A percentile compares a stretch with the other conserved stretches of the same genome.
Evolutionary conservation across 2,888 invertebrate genomes (phyloP).

Genomic region (Hyalella azteca): DNA sequence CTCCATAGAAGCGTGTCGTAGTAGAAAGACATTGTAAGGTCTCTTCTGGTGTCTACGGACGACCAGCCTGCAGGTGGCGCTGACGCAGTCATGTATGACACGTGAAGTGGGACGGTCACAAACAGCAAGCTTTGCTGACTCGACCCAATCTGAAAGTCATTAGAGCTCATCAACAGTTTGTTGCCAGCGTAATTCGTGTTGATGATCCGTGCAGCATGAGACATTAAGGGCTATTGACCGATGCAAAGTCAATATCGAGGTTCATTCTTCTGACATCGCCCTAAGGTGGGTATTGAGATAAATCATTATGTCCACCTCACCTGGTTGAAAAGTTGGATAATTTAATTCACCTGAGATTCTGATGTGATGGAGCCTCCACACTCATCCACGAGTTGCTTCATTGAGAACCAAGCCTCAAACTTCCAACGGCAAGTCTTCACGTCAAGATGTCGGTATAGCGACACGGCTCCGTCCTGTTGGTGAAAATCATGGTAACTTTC

Average conservation of each 20-base stretch:
- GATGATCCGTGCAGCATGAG: too few species aligned
- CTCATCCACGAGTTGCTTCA: conserved; percentile 64
- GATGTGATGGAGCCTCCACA: conserved; percentile 64
- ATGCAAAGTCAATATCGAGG: too few species aligned
- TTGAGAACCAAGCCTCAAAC: conserved; percentile 64
- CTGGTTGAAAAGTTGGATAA: too few species aligned
- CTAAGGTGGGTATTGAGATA: too few species aligned
- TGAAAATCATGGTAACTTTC: too few species aligned
- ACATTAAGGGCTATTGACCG: too few species aligned
- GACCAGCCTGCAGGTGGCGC: conserved; percentile 63
- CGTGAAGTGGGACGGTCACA: conserved; percentile 64
- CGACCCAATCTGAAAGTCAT: conserved; percentile 41
- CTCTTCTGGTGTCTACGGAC: conserved; percentile 64
- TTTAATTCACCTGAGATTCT: conserved; percentile 62
- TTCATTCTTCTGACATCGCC: too few species aligned
- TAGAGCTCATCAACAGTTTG: neutral
- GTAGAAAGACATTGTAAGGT: conserved; percentile 64
- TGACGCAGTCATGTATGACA: conserved; percentile 63
- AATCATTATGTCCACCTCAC: too few species aligned
- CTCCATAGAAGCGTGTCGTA: conserved; percentile 64
- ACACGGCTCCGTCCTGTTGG: conserved; percentile 43
- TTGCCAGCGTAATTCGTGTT: neutral
- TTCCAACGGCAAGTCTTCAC: conserved; percentile 64
- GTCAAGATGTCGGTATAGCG: conserved; percentile 64
- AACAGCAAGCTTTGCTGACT: conserved; percentile 62